Base-by-base conservation (phyloP, 2,797 vertebrate species). In the Microctenopoma lineatum region DNA sequence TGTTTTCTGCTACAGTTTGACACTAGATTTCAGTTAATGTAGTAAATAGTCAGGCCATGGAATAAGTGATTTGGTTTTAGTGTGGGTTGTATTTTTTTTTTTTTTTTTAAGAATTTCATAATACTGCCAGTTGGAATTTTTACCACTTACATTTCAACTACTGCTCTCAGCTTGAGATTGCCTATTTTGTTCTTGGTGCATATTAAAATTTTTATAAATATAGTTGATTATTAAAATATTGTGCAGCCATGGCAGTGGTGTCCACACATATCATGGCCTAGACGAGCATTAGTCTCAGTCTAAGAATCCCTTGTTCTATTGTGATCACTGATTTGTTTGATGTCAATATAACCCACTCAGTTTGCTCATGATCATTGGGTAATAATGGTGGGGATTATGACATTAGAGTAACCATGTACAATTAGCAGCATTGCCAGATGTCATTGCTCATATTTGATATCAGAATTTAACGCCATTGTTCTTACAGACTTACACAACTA, bases 1-100 rank as follows among this genome's bases (percentile, higher is more conserved):
- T 57, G 1, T 68, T 57, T 74, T 41, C 29, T 56, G 15, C 48
- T 12, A 53, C 18, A 53, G 13, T 57, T 21, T 62, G 29, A 58
- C 14, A 14, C 45, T 76, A 69, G 61, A 62, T 61, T 70, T 66
- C 34, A 67, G 21, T 59, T 58, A 56, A 57, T n/a, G 15, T 69
- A 60, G 44, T 59, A 18, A 26, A 54, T 26, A 66, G 21, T 77
- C 41, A 55, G 27, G 2, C 42, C 14, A 47, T 68, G 39, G 46
- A 58, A 50, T 14, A 45, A 29, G 39, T 46, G 18, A 44, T 56
- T 53, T 70, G 41, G 2, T 74, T 51, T 75, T 46, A 34, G 50
- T 34, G 32, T 4, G 5, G 52, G 34, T 50, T 29, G 34, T 9
- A 45, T 32, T 18, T 54, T 66, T 70, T 55, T 64, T 13, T 26